Percentiles rank a stretch among this genome's conserved stretches.
Conservation (phyloP, 2,888 invertebrate species). For the Trissolcus brochymenae region DNA sequence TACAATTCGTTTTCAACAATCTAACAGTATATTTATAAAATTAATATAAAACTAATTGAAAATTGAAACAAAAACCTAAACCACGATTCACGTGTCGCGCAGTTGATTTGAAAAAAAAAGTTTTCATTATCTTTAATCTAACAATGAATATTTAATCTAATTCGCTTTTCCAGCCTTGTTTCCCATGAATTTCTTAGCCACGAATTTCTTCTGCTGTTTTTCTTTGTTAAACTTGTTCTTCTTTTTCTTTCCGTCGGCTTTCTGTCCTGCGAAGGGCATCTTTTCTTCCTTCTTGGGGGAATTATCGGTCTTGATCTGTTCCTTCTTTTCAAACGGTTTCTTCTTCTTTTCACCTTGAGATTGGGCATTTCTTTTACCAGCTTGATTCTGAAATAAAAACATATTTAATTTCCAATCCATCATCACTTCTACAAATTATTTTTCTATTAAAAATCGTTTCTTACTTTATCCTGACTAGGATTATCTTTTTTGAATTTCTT, state of each 20-base stretch:
- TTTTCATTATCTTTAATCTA: constrained; percentile 13
- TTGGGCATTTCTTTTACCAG: background rate
- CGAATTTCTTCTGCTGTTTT: constrained; percentile 78
- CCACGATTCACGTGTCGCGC: too few species aligned
- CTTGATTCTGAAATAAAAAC: background rate
- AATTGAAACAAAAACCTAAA: constrained; percentile 8
- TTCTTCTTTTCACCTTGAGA: constrained; percentile 3
- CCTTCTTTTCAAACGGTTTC: constrained; percentile 5
- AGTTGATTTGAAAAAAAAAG: background rate
- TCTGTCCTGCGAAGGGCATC: constrained; percentile 78
- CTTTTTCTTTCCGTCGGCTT: constrained; percentile 79
- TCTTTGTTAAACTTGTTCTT: constrained; percentile 77
- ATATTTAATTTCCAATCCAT: background rate
- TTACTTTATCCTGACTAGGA: background rate
- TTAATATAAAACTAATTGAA: constrained; percentile 9
- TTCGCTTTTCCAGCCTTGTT: constrained; percentile 62
- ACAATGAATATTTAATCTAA: constrained; percentile 41
- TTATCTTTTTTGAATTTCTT: background rate
- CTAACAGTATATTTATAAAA: constrained; percentile 3
- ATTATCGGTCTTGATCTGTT: constrained; percentile 2
- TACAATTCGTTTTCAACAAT: constrained; percentile 9
- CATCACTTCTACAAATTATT: background rate
- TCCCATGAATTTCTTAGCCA: constrained; percentile 79
- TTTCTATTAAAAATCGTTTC: background rate
- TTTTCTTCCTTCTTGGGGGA: constrained; percentile 17